Evolutionary conservation across 1,140 invertebrate species (phyloP).

Genomic region (Globodera ellingtonae): DNA sequence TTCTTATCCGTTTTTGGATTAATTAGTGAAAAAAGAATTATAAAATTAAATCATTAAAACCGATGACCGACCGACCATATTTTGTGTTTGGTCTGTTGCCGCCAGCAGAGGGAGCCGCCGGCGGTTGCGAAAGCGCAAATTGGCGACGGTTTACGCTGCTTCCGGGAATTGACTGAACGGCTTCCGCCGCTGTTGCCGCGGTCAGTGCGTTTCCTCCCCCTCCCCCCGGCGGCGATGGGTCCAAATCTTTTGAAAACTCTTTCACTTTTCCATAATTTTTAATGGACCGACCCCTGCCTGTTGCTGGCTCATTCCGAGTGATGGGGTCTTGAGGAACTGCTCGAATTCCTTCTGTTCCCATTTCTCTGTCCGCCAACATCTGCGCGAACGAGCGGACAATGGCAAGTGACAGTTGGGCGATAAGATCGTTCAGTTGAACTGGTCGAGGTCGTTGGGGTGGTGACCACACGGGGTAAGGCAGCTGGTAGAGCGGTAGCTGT

Average conservation of each 20-base stretch:
- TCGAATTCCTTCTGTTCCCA: neutral
- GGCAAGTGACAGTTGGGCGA: constrained; percentile 17
- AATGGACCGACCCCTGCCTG: neutral
- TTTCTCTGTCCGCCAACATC: constrained; percentile 15
- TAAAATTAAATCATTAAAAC: no score
- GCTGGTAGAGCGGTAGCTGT: neutral
- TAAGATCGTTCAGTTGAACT: constrained; percentile 18
- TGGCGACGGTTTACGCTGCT: no score
- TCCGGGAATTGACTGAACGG: neutral
- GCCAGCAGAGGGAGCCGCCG: neutral
- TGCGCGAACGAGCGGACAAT: constrained; percentile 26
- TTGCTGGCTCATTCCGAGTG: neutral
- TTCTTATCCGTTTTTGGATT: neutral
- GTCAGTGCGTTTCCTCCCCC: no score
- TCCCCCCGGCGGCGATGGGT: neutral
- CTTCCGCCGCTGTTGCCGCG: neutral
- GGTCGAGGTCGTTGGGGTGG: constrained; percentile 13
- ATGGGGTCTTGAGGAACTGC: neutral
- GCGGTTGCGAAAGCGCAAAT: neutral
- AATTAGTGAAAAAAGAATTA: no score
- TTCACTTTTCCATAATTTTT: neutral
- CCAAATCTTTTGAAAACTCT: neutral
- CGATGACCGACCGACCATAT: constrained; percentile 6
- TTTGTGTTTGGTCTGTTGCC: neutral
- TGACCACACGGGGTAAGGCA: neutral